A percentile compares a stretch with the other conserved stretches of the same genome.
Conservation (phyloP, 2,797 vertebrate species). For the Vireo griseus region DNA sequence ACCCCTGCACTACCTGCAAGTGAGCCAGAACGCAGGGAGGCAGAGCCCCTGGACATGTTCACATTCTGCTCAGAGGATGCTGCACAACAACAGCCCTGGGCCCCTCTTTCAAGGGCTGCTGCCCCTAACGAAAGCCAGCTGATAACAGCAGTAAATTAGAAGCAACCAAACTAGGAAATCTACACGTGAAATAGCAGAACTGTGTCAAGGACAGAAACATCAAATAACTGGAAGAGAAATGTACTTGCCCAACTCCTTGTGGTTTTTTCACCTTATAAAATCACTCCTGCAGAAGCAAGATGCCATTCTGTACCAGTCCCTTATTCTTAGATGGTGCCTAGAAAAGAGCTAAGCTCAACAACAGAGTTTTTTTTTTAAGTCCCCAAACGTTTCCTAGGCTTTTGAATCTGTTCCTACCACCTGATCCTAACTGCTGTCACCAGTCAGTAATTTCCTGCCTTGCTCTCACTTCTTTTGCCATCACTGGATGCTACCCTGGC, state of each 20-base stretch:
- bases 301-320: fast-evolving
- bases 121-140: neutral
- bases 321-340: neutral
- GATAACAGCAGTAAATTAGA: neutral
- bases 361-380: fast-evolving
- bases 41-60: neutral
- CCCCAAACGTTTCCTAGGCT: neutral
- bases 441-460: neutral
- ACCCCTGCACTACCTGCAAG: neutral
- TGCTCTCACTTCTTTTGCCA: neutral
- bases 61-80: fast-evolving
- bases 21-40: neutral
- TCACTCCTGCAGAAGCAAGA: neutral
- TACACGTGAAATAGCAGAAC: neutral
- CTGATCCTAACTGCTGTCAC: neutral
- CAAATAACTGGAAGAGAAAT: neutral
- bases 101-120: neutral
- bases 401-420: neutral
- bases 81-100: fast-evolving
- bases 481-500: neutral
- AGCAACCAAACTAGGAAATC: neutral
- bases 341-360: neutral
- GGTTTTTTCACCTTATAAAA: neutral
- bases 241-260: neutral
- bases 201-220: fast-evolving